These are phyloP conservation scores for Julus scanicus DNA, from an alignment of 2,888 invertebrate species.

Conservation along the genomic window DNA sequence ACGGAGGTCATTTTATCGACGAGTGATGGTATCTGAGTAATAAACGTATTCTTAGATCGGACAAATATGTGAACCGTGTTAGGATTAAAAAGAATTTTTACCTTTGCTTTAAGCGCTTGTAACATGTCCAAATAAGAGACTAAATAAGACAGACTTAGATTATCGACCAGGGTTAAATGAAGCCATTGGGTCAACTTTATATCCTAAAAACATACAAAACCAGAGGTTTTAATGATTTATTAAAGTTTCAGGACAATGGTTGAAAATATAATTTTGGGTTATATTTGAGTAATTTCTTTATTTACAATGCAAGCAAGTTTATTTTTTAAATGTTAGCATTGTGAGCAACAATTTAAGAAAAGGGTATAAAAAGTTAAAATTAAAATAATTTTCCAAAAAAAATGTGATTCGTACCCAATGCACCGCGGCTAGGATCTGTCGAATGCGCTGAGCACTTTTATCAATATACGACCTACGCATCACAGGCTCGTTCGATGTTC, in stretches of 20 bases:
- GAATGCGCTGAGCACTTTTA: constrained; percentile 72
- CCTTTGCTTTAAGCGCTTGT: constrained; percentile 71
- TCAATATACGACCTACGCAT: constrained; percentile 77
- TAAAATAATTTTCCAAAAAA: not conserved
- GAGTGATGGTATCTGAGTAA: constrained; percentile 73
- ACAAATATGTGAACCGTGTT: not conserved
- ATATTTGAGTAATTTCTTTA: too few species aligned
- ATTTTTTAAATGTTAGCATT: too few species aligned
- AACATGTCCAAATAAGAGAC: constrained; percentile 81
- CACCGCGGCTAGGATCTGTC: constrained; percentile 76
- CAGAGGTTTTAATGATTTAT: too few species aligned
- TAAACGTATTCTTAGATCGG: not conserved
- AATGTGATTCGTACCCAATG: constrained; percentile 71
- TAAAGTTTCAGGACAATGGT: too few species aligned
- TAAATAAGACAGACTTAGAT: constrained; percentile 75
- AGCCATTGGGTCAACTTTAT: constrained; percentile 80
- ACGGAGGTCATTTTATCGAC: constrained; percentile 77
- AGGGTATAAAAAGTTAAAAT: too few species aligned
- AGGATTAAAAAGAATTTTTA: constrained; percentile 61
- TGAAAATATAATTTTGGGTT: too few species aligned
- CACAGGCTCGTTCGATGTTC: constrained; percentile 75
- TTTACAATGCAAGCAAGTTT: too few species aligned
- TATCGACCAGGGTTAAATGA: constrained; percentile 77
- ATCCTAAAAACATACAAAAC: constrained; percentile 67
- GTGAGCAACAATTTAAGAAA: too few species aligned